Conservation (phyloP, 2,797 vertebrate genomes). For the Mus spretus region DNA sequence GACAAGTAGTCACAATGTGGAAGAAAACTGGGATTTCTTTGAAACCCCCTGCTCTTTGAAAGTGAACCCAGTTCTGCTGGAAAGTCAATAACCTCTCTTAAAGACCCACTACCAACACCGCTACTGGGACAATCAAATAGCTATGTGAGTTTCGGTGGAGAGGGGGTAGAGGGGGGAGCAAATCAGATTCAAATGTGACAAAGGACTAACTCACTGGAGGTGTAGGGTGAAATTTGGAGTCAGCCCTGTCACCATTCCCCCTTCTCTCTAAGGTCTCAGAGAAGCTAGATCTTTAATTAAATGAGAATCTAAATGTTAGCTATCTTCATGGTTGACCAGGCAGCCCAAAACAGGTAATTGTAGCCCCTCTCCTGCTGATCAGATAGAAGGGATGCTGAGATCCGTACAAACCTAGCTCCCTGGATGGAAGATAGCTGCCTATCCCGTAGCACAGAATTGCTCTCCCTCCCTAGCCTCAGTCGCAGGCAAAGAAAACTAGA, state of each 20-base stretch:
- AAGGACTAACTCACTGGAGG: background rate
- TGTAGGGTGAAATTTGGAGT: background rate
- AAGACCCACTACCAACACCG: background rate
- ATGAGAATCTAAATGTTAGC: background rate
- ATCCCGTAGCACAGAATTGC: background rate
- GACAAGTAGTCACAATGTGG: background rate
- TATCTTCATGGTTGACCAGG: background rate
- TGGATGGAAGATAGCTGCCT: background rate
- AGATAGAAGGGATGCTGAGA: background rate
- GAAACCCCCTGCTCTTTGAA: background rate
- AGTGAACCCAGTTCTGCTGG: background rate
- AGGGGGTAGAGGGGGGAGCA: background rate
- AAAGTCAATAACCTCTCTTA: background rate
- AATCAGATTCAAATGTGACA: background rate
- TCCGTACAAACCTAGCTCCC: background rate
- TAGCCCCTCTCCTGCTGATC: background rate
- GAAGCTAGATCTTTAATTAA: background rate
- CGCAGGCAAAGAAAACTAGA: slow-evolving; percentile 1
- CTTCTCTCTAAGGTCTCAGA: slow-evolving; percentile 7
- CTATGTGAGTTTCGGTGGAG: background rate
- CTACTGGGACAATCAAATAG: background rate
- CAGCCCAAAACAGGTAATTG: background rate
- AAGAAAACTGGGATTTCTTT: background rate
- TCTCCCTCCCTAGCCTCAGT: background rate
- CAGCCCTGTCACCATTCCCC: background rate